Base-by-base conservation (phyloP, 2,888 invertebrate species). In the Thalpophila matura region DNA sequence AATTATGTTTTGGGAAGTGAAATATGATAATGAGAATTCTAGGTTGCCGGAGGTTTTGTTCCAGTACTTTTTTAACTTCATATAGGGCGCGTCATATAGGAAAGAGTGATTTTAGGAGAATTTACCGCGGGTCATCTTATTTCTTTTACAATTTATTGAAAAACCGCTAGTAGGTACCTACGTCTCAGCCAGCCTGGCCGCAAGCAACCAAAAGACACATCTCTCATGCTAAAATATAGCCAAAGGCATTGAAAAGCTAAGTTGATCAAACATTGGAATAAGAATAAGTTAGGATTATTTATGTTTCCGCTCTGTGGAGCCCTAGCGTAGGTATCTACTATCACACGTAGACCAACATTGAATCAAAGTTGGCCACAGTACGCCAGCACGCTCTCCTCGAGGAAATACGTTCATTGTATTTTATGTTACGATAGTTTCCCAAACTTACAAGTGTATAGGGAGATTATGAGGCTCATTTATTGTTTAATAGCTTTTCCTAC, bases 321-420 rank as follows among this genome's bases (percentile, higher is more conserved):
- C 61, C 58, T 54, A 53, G 47, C 20, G 37, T n/a, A 26, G 12
- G 47, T 45, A 33, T 42, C 14, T 45, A 53, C 37, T 29, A 46
- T 35, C 50, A 59, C 50, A 71, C 58, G 72, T 62, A 59, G 26
- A 31, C 68, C 42, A 64, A 66, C 67, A 72, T 63, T 77, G 65
- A 66, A 69, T 65, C 69, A 77, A 76, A 76, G 55, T 74, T 77
- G 45, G 75, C 45, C 40, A 43, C 56, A 57, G 62, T 58, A 51
- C 56, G 37, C 58, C 50, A 33, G 53, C 63, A 59, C 49, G 45
- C 56, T 50, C 29, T 24, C 58, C 47, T 59, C 33, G 50, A 64
- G 46, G 61, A 77, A 77, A 73, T 73, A 72, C 67, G 67, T 73
- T 75, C 55, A 72, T 77, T 59, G 53, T 72, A 62, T 75, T 71